phyloP scores from a whole-genome alignment of 2,888 invertebrate genomes.

The Acanthacorydalis orientalis region DNA sequence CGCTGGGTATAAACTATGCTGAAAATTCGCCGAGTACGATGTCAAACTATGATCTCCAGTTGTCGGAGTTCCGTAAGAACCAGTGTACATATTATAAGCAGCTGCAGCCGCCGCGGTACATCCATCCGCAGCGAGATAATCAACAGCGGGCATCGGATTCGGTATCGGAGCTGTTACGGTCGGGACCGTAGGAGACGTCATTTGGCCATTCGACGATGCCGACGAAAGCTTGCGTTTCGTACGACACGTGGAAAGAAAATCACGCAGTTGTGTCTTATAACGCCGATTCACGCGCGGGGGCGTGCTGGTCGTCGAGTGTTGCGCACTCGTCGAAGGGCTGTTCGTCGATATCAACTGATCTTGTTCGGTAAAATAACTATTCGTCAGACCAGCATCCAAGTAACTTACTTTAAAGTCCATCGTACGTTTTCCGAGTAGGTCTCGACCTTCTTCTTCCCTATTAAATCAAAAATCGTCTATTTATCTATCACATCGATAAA shows the following conservation, averaged over 20 bases:
- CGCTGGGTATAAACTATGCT: slow-evolving; percentile 38
- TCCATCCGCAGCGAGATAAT: slow-evolving; percentile 48
- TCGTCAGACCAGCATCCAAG: slow-evolving; percentile 82
- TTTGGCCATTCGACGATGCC: slow-evolving; percentile 19
- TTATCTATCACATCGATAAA: background rate
- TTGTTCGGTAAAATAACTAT: slow-evolving; percentile 75
- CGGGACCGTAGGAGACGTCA: slow-evolving; percentile 25
- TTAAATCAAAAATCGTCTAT: slow-evolving; percentile 13
- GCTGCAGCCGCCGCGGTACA: slow-evolving; percentile 48
- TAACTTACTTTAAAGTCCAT: slow-evolving; percentile 99
- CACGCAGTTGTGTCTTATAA: slow-evolving; percentile 85
- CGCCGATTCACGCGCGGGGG: slow-evolving; percentile 72
- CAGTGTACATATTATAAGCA: slow-evolving; percentile 69
- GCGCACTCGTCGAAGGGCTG: slow-evolving; percentile 35
- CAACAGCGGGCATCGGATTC: slow-evolving; percentile 39
- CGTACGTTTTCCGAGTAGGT: slow-evolving; percentile 90
- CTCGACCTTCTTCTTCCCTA: slow-evolving; percentile 97
- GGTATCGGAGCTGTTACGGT: slow-evolving; percentile 36
- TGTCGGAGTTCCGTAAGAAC: slow-evolving; percentile 58
- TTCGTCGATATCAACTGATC: slow-evolving; percentile 54
- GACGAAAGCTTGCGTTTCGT: slow-evolving; percentile 51
- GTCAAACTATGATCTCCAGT: slow-evolving; percentile 41
- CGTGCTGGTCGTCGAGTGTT: slow-evolving; percentile 37
- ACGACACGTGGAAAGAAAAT: slow-evolving; percentile 83
- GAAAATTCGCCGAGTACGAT: slow-evolving; percentile 46